These are phyloP conservation scores for Tamandua tetradactyla DNA, from an alignment of 2,797 vertebrate genomes.

Conservation along the genomic window DNA sequence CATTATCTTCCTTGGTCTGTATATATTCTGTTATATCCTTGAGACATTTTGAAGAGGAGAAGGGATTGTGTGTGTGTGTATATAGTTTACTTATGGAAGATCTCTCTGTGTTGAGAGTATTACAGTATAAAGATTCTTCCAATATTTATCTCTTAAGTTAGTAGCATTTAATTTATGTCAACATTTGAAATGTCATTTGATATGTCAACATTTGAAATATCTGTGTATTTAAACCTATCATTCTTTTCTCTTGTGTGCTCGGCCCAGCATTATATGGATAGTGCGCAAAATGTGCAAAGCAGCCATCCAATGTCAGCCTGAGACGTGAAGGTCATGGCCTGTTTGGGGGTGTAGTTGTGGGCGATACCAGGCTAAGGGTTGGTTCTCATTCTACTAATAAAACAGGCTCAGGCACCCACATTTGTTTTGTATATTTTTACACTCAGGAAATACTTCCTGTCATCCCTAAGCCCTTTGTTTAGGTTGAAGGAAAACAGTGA, in stretches of 20 bases:
- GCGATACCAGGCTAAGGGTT: too few species aligned
- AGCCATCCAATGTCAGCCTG: not conserved
- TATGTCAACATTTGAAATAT: slow-evolving; percentile 15
- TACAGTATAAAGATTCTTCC: slow-evolving; percentile 3
- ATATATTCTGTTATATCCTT: not conserved
- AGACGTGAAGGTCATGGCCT: not conserved
- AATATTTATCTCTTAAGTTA: slow-evolving; percentile 47
- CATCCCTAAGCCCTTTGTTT: not conserved
- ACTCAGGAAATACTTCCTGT: not conserved
- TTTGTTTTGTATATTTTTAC: not conserved
- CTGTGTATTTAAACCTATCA: not conserved
- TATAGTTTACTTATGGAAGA: not conserved
- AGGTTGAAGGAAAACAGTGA: not conserved
- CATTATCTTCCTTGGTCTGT: not conserved
- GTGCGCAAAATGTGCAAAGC: not conserved
- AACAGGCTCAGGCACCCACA: not conserved
- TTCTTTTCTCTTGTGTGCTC: not conserved
- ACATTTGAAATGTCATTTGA: slow-evolving; percentile 13
- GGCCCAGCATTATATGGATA: not conserved
- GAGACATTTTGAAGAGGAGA: not conserved
- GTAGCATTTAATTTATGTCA: not conserved
- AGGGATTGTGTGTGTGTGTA: not conserved
- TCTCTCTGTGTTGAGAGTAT: not conserved
- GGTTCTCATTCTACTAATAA: not conserved
- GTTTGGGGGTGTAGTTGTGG: not conserved